phyloP scores from a whole-genome alignment of 2,113 vertebrate genomes.

The Chionis minor region DNA sequence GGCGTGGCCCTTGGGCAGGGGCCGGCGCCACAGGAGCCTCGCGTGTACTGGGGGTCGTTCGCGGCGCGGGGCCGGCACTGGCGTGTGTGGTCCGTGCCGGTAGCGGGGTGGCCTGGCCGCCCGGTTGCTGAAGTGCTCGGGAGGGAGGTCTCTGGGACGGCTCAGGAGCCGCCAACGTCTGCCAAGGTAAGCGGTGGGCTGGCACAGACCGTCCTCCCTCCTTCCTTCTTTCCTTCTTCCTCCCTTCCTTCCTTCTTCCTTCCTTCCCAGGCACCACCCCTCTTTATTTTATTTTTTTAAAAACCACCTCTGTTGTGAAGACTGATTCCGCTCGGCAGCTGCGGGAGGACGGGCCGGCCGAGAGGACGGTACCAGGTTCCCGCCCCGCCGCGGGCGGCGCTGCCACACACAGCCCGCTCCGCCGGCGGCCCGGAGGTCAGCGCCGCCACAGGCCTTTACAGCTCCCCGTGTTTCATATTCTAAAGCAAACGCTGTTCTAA shows the following conservation, averaged over 20 bases:
- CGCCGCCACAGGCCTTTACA: not conserved
- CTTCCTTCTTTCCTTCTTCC: not conserved
- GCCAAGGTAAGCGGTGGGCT: not conserved
- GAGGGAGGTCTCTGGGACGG: no score
- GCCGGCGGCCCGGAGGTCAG: no score
- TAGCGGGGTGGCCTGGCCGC: no score
- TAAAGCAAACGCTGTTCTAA: not conserved
- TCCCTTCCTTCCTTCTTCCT: not conserved
- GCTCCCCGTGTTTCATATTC: not conserved
- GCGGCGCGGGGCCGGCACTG: fast-evolving
- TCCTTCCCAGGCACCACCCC: not conserved
- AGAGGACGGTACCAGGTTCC: not conserved
- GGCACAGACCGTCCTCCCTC: not conserved
- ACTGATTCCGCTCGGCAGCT: not conserved
- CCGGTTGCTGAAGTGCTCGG: no score
- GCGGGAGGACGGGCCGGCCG: constrained; percentile 44
- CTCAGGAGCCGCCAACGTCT: not conserved
- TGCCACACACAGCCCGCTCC: no score
- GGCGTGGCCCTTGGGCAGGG: not conserved
- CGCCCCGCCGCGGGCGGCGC: no score
- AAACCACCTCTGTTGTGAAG: not conserved
- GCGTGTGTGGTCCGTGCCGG: no score
- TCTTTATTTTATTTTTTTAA: not conserved
- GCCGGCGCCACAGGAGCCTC: not conserved
- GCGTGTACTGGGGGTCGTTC: not conserved